Evolutionary conservation across 2,113 vertebrate species (phyloP), one percentile per base, ranked within the genome.

Genomic region (Leucopsar rothschildi): DNA sequence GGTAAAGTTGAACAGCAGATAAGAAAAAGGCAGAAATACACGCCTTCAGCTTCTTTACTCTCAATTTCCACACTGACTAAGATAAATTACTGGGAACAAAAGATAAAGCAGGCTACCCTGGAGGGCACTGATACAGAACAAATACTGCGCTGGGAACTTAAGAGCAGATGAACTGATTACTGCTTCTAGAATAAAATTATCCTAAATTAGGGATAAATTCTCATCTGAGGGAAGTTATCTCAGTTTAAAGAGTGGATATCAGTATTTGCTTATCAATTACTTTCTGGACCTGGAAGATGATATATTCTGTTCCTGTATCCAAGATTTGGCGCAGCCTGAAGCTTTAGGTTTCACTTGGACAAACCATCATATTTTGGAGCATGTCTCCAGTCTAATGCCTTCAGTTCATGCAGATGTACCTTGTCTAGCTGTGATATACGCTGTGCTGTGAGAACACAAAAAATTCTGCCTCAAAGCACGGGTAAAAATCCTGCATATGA

Each of bases 41-140:
- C 0, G 6, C 44, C 55, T 81, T 73, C 31, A 29, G 19, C 52
- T 83, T 66, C 59, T 10, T 15, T 63, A n/a, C 27, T 82, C 49
- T 40, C 31, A 31, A 7, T 31, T 27, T 80, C 28, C 4, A 2
- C 28, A 12, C 17, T 76, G 76, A 88, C 57, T 73, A 53, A 89
- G 55, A 80, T 77, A 90, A 90, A 81, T 86, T 88, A 50, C 79
- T 83, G 40, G 57, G 25, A 88, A 60, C 5, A 72, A 59, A 83
- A 88, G 88, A 90, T 90, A 92, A 92, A 73, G 37, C 22, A 60
- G 28, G 5, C 40, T 80, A 72, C 21, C 28, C 66, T 73, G 56
- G 40, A 76, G 79, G 40, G 33, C 37, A 44, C 21, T 60, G 76
- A 90, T 83, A 68, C 9, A 37, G 35, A 86, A 63, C 12, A 61